Percentiles rank a stretch among this genome's conserved stretches.
Evolutionary conservation across 2,888 invertebrate species (phyloP).

Genomic region (Thumatha senex): DNA sequence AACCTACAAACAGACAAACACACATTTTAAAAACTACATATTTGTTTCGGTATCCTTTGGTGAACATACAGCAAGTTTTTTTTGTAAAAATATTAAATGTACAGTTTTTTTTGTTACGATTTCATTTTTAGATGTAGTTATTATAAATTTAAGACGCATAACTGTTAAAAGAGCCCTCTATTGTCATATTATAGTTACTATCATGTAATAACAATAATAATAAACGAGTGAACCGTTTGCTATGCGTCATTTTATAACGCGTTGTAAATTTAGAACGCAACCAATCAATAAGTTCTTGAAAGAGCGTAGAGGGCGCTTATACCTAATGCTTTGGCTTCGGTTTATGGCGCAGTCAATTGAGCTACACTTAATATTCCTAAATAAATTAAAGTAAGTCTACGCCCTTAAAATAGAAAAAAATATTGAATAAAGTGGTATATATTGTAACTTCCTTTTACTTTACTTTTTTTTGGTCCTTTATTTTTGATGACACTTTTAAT

Average conservation of each 20-base stretch:
- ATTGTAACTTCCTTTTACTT: neutral
- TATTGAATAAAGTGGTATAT: neutral
- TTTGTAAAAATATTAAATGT: too few species aligned
- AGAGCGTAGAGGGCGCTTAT: slow-evolving; percentile 65
- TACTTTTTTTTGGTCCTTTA: neutral
- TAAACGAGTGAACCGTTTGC: slow-evolving; percentile 31
- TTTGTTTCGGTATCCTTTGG: too few species aligned
- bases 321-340: slow-evolving; percentile 2
- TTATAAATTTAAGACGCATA: too few species aligned
- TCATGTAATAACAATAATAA: slow-evolving; percentile 46
- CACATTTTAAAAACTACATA: too few species aligned
- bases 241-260: slow-evolving; percentile 43
- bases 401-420: neutral
- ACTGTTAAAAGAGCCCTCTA: slow-evolving; percentile 60
- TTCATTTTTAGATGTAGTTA: too few species aligned
- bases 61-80: too few species aligned
- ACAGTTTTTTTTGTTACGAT: too few species aligned
- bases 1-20: too few species aligned
- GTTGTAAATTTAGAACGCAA: slow-evolving; percentile 57
- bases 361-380: neutral
- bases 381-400: neutral
- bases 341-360: slow-evolving; percentile 33
- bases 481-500: neutral
- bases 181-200: slow-evolving; percentile 46
- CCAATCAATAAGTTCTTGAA: slow-evolving; percentile 60